Evolutionary conservation across 1,140 invertebrate genomes (phyloP), one percentile per base, ranked within the genome.

Genomic region (Eurosta solidaginis): DNA sequence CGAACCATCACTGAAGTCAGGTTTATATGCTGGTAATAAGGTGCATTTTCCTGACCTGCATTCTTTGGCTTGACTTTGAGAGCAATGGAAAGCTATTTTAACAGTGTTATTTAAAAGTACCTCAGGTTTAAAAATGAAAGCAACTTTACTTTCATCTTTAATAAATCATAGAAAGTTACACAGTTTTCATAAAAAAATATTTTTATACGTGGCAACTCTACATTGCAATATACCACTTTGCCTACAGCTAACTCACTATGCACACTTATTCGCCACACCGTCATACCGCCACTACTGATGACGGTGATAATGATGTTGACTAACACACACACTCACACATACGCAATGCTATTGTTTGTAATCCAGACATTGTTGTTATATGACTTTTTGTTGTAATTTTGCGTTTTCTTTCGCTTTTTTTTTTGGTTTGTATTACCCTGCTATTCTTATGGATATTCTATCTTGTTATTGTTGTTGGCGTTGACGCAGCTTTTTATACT

Each of bases 261-360:
- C 45, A 47, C 9, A 47, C 12, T 47, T n/a, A 14, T n/a, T 50
- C 47, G 47, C n/a, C 22, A 29, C 50, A 33, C 17, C 59, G 59
- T n/a, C 20, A 29, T 68, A 42, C 33, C 4, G 59, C 59, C 14
- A 68, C 33, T 40, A 40, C 59, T 10, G 59, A 68, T 40, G 59
- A 68, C 33, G 59, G 29, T 68, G 59, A 68, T 68, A 68, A 68
- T 68, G 59, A 68, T 33, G 59, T 68, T 68, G 59, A 17, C 59
- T 33, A 68, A 68, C n/a, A 68, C 59, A 68, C 59, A n/a, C n/a
- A n/a, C n/a, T n/a, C n/a, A n/a, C n/a, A n/a, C n/a, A n/a, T n/a
- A n/a, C n/a, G n/a, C n/a, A 68, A 33, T 20, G 33, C 33, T 36
- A 68, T 68, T 68, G 59, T 68, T 68, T 68, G 59, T 40, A 68